These are phyloP conservation scores for Tretioscincus oriximinensis DNA, from an alignment of 2,113 vertebrate genomes.

Conservation along the genomic window DNA sequence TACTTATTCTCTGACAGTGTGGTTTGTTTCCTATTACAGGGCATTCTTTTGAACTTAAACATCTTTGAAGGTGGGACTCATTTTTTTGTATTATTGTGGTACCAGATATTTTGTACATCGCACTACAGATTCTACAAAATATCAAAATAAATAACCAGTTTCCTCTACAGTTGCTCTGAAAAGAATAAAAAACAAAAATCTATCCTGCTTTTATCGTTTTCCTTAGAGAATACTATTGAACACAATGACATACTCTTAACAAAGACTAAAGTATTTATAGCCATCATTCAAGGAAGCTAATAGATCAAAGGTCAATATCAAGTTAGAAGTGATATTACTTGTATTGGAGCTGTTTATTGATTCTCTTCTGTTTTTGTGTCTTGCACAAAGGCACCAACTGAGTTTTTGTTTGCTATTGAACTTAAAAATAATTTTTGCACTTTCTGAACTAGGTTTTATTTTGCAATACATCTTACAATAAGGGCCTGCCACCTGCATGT, in stretches of 20 bases:
- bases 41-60: neutral
- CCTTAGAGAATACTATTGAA: conserved; percentile 62
- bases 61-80: conserved; percentile 35
- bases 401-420: neutral
- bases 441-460: too few relatives aligned
- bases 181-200: conserved; percentile 62
- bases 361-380: too few relatives aligned
- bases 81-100: conserved; percentile 49
- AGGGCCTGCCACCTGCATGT: too few relatives aligned
- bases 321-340: conserved; percentile 47
- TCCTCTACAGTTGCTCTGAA: conserved; percentile 66
- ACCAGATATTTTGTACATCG: conserved; percentile 69
- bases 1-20: neutral
- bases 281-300: conserved; percentile 62
- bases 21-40: neutral
- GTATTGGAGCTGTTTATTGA: conserved; percentile 44
- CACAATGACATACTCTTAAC: conserved; percentile 53
- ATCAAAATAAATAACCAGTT: conserved; percentile 68
- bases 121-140: conserved; percentile 51
- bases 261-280: conserved; percentile 61
- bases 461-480: too few relatives aligned
- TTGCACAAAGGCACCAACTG: neutral
- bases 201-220: conserved; percentile 59
- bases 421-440: conserved; percentile 16
- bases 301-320: conserved; percentile 53